A percentile compares a stretch with the other conserved stretches of the same genome.
These are phyloP conservation scores for Xiphophorus couchianus DNA, from an alignment of 2,113 vertebrate species.

Conservation along the genomic window DNA sequence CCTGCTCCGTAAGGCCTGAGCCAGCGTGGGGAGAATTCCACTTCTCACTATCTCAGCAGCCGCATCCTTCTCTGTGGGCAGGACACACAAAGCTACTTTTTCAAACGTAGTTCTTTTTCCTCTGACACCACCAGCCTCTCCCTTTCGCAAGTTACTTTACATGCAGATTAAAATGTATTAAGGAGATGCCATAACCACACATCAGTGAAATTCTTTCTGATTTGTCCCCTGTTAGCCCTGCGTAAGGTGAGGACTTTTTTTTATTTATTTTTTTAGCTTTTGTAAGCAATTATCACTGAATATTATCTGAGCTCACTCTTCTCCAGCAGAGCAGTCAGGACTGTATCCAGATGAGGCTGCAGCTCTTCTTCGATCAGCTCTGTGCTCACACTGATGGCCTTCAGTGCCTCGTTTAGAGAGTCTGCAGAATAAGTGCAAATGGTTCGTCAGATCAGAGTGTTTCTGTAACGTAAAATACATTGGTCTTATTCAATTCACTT, in stretches of 20 bases:
- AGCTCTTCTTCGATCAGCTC: constrained; percentile 79
- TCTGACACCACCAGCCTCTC: too few relatives aligned
- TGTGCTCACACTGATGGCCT: constrained; percentile 78
- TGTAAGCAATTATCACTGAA: too few relatives aligned
- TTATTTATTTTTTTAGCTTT: too few relatives aligned
- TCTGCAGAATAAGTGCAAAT: constrained; percentile 67
- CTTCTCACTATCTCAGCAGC: constrained; percentile 75
- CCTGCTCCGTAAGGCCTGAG: constrained; percentile 76
- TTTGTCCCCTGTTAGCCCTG: neutral
- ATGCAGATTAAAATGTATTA: neutral
- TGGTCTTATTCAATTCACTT: too few relatives aligned
- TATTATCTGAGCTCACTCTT: constrained; percentile 71
- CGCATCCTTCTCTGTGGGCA: constrained; percentile 80
- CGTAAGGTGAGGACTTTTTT: too few relatives aligned
- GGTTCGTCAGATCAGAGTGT: neutral
- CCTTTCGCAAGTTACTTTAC: neutral
- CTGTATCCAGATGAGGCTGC: constrained; percentile 73
- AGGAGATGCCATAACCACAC: too few relatives aligned
- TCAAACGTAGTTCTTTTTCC: too few relatives aligned
- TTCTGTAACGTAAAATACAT: neutral
- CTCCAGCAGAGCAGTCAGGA: constrained; percentile 73
- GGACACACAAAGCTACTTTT: constrained; percentile 22
- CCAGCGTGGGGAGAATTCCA: constrained; percentile 79
- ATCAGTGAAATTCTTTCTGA: neutral
- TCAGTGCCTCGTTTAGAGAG: constrained; percentile 70